A percentile compares a stretch with the other conserved stretches of the same genome.
Evolutionary conservation across 2,888 invertebrate species (phyloP).

Genomic region (Chouioia cunea): DNA sequence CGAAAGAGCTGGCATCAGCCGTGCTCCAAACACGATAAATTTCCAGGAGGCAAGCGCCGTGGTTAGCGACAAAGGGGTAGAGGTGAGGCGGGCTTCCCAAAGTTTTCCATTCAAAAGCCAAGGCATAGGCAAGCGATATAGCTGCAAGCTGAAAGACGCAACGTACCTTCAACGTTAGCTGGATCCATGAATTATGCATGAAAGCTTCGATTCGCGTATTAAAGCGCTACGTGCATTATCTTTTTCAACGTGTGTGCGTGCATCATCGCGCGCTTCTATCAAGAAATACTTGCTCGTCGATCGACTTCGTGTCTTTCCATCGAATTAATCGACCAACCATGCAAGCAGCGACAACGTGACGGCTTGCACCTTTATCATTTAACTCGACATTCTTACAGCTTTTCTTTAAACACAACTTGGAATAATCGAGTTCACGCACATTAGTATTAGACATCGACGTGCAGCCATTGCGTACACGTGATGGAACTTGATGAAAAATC

Average conservation of each 20-base stretch:
- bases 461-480: slow-evolving; percentile 35
- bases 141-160: too few relatives aligned
- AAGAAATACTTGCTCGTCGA: too few relatives aligned
- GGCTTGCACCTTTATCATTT: too few relatives aligned
- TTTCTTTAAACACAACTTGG: too few relatives aligned
- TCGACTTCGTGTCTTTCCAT: too few relatives aligned
- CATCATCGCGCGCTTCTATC: too few relatives aligned
- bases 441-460: slow-evolving; percentile 10
- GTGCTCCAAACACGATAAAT: slow-evolving; percentile 42
- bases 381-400: too few relatives aligned
- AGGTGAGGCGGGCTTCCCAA: slow-evolving; percentile 59
- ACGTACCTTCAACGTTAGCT: slow-evolving; percentile 23
- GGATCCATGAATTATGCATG: slow-evolving; percentile 64
- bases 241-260: slow-evolving; percentile 55
- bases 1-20: slow-evolving; percentile 15
- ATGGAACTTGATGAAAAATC: slow-evolving; percentile 45
- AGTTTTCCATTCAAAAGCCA: slow-evolving; percentile 64
- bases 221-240: slow-evolving; percentile 59
- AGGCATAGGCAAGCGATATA: slow-evolving; percentile 42
- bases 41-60: slow-evolving; percentile 28
- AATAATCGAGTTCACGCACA: slow-evolving; percentile 19
- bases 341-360: too few relatives aligned
- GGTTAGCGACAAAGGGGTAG: slow-evolving; percentile 7
- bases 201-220: slow-evolving; percentile 68
- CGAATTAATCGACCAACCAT: too few relatives aligned